Conservation (phyloP, 2,888 invertebrate species). For the Xestoiulus laeticollis region DNA sequence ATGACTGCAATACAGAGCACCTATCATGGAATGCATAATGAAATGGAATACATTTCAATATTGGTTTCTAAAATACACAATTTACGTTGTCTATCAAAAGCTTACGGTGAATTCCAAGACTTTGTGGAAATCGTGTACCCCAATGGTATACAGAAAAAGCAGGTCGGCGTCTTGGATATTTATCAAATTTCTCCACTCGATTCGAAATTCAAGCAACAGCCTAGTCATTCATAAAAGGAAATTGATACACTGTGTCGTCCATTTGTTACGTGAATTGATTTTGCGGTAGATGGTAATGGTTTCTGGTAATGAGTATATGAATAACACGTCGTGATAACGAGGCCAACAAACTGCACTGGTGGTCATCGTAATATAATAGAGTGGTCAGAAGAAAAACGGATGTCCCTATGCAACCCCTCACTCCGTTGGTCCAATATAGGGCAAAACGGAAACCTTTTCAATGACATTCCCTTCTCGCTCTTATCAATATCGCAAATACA, state of each 20-base stretch:
- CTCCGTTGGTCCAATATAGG: conserved; percentile 30
- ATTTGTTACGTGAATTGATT: conserved; percentile 41
- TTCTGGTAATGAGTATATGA: conserved; percentile 30
- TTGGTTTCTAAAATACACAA: not conserved
- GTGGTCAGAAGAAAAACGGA: conserved; percentile 20
- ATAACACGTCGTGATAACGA: conserved; percentile 35
- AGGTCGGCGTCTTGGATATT: not conserved
- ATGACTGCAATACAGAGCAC: too few relatives aligned
- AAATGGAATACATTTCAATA: not conserved
- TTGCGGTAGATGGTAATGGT: conserved; percentile 32
- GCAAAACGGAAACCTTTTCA: conserved; percentile 30
- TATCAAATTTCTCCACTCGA: not conserved
- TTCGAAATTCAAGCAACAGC: conserved; percentile 13
- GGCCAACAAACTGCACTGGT: conserved; percentile 30
- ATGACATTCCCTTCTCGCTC: conserved; percentile 38
- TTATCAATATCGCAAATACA: conserved; percentile 41
- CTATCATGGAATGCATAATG: not conserved
- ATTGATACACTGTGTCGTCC: conserved; percentile 41
- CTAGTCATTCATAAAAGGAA: not conserved
- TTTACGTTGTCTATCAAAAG: too few relatives aligned
- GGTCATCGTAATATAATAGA: conserved; percentile 36
- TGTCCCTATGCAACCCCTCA: not conserved
- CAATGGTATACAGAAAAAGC: not conserved
- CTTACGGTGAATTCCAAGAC: too few relatives aligned
- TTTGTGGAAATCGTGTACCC: not conserved